Evolutionary conservation across 2,888 invertebrate species (phyloP).

Genomic region (Hymenopus coronatus): DNA sequence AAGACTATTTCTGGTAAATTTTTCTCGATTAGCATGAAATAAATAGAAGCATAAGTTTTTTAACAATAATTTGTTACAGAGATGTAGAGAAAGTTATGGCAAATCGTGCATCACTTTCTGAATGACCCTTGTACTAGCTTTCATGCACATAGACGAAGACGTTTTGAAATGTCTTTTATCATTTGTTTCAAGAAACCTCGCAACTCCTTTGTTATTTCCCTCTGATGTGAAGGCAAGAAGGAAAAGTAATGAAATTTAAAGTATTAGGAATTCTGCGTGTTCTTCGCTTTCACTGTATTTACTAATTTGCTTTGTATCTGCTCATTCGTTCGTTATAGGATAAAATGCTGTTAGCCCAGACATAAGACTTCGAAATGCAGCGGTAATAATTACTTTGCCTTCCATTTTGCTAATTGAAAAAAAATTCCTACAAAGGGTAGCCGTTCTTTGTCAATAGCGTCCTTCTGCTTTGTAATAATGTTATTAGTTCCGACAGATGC

Average conservation of each 20-base stretch:
- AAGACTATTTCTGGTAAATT: no score
- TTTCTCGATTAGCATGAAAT: no score
- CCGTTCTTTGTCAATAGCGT: background rate
- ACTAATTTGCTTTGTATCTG: background rate
- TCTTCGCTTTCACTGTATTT: background rate
- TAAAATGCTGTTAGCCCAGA: background rate
- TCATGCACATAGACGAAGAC: no score
- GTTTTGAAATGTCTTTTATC: no score
- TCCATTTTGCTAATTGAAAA: background rate
- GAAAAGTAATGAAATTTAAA: background rate
- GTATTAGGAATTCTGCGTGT: background rate
- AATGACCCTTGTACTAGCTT: no score
- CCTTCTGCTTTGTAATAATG: background rate
- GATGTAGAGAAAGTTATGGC: no score
- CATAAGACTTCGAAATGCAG: background rate
- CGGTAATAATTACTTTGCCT: background rate
- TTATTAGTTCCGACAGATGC: background rate
- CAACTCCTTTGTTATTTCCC: no score
- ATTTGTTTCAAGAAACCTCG: no score
- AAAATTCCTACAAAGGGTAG: background rate
- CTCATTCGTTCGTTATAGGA: background rate
- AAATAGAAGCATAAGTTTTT: no score
- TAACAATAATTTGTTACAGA: no score
- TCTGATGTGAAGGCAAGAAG: background rate
- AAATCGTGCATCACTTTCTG: no score